Base-by-base conservation (phyloP, 1,140 invertebrate genomes). In the Temnothorax curvispinosus region DNA sequence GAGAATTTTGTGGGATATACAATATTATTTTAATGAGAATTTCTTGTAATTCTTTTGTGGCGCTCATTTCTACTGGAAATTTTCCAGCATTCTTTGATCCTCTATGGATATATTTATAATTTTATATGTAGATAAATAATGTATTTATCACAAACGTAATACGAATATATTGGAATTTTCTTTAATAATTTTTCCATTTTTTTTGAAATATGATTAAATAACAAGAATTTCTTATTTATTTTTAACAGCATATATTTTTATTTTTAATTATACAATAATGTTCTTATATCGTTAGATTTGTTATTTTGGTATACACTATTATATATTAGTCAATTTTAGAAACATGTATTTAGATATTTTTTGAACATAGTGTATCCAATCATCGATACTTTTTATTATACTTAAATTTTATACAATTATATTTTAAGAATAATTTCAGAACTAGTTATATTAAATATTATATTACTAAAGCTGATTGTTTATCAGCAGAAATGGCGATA, bases 1-100 rank as follows among this genome's bases (percentile, higher is more conserved):
- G 47, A 9, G 1, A 67, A 35, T 74, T 72, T 65, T 35, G 15
- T 35, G 18, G 0, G 5, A 58, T 38, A 15, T 58, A 15, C 60
- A 82, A 72, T 82, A 44, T 58, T 72, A 74, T 74, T 82, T 58
- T 47, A 74, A 82, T 74, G 38, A 74, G 0, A 82, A 32, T 47
- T 74, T 82, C 2, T 72, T 50, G 5, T 38, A 44, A 3, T 7
- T 82, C 27, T 74, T 82, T 74, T 74, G 8, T 15, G 11, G 7
- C 50, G 32, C 9, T 71, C 7, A 32, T 54, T 71, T 41, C 2
- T 9, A 69, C 2, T 8, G 5, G 21, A 75, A 75, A 44, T 44
- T 69, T 54, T 52, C 7, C 35, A 11, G 11, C 21, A 41, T 41
- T 52, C 69, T 74, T 60, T 75, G 32, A 74, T 82, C 7, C 13